phyloP scores from a whole-genome alignment of 1,140 invertebrate genomes.

The Dysdera silvatica region DNA sequence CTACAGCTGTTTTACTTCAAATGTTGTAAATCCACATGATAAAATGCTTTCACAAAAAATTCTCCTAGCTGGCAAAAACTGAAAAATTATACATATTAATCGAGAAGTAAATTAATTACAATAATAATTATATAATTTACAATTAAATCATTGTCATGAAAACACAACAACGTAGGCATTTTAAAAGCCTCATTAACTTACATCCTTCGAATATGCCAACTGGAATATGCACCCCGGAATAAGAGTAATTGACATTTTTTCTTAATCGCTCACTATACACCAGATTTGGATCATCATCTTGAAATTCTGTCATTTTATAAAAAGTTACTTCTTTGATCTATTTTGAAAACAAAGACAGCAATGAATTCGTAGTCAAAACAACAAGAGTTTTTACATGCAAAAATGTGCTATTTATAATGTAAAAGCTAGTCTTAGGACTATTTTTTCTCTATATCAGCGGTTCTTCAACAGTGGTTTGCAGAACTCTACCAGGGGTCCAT shows the following conservation, averaged over 20 bases:
- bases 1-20: no score
- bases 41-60: no score
- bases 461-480: no score
- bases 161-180: not conserved
- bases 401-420: no score
- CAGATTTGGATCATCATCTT: conserved; percentile 16
- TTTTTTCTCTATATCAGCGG: no score
- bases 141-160: conserved; percentile 1
- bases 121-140: no score
- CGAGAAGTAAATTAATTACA: not conserved
- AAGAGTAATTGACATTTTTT: conserved; percentile 18
- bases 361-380: not conserved
- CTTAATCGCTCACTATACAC: conserved; percentile 28
- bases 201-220: conserved; percentile 32
- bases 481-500: no score
- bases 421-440: no score
- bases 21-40: no score
- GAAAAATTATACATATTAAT: not conserved
- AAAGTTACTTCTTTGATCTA: not conserved
- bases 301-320: conserved; percentile 19
- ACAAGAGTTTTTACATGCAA: no score
- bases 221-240: conserved; percentile 33
- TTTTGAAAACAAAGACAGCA: not conserved
- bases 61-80: no score
- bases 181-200: conserved; percentile 5